Evolutionary conservation across 2,888 invertebrate genomes (phyloP).

Genomic region (Apamea sordens): DNA sequence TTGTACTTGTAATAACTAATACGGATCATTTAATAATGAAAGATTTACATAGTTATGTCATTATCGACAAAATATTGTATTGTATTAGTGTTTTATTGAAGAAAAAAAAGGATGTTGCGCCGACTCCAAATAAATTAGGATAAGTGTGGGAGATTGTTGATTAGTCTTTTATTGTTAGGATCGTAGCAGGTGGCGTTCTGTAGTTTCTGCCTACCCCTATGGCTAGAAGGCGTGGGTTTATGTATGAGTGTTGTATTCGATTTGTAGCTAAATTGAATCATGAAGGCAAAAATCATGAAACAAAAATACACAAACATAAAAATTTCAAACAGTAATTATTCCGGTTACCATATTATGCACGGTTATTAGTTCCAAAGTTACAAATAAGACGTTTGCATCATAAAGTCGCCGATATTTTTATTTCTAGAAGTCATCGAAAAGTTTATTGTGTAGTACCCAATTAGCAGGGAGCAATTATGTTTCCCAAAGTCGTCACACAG

Average conservation of each 20-base stretch:
- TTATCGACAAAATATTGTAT: not conserved
- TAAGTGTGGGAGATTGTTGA: too few relatives aligned
- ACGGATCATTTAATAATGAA: not conserved
- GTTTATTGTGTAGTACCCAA: not conserved
- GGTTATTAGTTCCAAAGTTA: slow-evolving; percentile 53
- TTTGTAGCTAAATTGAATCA: not conserved
- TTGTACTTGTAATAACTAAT: too few relatives aligned
- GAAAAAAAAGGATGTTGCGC: too few relatives aligned
- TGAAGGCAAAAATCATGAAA: slow-evolving; percentile 20
- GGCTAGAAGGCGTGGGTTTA: not conserved
- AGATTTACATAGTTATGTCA: not conserved
- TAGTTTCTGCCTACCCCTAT: not conserved
- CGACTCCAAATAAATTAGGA: too few relatives aligned
- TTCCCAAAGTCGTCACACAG: too few relatives aligned
- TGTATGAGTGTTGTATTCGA: not conserved
- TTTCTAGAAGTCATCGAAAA: not conserved
- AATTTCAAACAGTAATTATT: slow-evolving; percentile 28
- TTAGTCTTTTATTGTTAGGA: too few relatives aligned
- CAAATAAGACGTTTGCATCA: slow-evolving; percentile 47
- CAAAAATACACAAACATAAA: slow-evolving; percentile 13
- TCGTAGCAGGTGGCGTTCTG: too few relatives aligned
- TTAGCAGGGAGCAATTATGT: not conserved
- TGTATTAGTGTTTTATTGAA: too few relatives aligned
- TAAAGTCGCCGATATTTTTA: not conserved
- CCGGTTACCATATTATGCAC: slow-evolving; percentile 15